Evolutionary conservation across 2,797 vertebrate genomes (phyloP), one percentile per base, ranked within the genome.

Genomic region (Chaetophractus vellerosus): DNA sequence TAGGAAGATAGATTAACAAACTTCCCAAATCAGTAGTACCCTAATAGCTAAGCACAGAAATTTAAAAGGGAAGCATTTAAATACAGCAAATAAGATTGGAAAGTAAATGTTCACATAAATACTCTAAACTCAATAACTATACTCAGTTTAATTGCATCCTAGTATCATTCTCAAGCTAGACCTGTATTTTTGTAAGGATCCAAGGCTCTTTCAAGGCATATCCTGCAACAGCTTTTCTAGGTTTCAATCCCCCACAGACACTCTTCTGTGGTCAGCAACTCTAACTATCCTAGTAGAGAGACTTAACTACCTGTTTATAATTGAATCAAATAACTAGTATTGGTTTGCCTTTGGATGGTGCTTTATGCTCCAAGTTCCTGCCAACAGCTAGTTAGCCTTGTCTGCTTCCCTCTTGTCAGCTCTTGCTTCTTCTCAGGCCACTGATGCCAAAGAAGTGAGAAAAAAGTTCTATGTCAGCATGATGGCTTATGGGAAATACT

Each of bases 251-350:
- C 88, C 64, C 52, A 52, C 6, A 28, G 50, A 4, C 28, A 78
- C 76, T 91, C 79, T 91, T 86, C 15, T 86, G 31, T 41, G 59
- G 59, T 72, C 68, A 64, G 90, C 19, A 93, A 63, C 57, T 86
- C 75, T 82, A 79, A 81, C 50, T 93, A 12, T 41, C 31, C 33
- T 63, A 45, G 80, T n/a, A 93, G 69, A 61, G 38, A 91, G 84
- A 87, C 61, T 83, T 94, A 87, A 87, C 75, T 79, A 74, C 45
- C 50, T 83, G 38, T 82, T 92, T 80, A 79, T 83, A 38, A 95
- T 41, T 86, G 64, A 91, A 94, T 64, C 79, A 95, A 91, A 90
- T 69, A 72, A 57, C 24, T 31, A 55, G 83, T 41, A 82, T 79
- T 91, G 9, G 57, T 74, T 86, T 64, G 64, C 45, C 61, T 68